phyloP scores from a whole-genome alignment of 2,113 vertebrate species.

The Anser cygnoides region DNA sequence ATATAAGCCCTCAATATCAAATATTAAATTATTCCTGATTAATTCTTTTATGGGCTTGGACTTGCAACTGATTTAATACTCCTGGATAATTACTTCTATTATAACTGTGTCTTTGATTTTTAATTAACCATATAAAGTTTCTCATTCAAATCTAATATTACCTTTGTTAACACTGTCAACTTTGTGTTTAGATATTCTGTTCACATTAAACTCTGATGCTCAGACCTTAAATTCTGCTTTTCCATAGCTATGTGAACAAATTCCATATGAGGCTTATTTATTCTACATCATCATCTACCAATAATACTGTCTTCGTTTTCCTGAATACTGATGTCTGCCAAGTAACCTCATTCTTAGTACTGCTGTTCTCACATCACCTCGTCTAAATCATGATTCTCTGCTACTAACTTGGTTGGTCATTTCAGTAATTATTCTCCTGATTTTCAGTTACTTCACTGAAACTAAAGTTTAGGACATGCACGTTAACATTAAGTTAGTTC shows the following conservation, averaged over 20 bases:
- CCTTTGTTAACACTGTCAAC: conserved; percentile 34
- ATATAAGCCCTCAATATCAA: conserved; percentile 66
- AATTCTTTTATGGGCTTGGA: conserved; percentile 68
- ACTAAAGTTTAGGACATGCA: neutral
- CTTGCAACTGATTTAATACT: conserved; percentile 60
- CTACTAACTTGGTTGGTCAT: neutral
- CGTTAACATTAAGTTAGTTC: neutral
- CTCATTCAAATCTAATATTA: conserved; percentile 48
- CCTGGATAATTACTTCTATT: conserved; percentile 69
- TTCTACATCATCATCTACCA: neutral
- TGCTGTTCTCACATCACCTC: neutral
- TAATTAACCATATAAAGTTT: conserved; percentile 62
- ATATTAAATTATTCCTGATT: conserved; percentile 75
- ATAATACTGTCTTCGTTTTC: neutral
- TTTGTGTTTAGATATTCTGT: conserved; percentile 48
- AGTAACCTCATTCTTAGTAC: neutral
- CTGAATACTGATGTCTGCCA: neutral
- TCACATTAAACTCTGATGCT: neutral
- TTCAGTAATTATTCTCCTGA: neutral
- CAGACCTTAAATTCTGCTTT: conserved; percentile 7
- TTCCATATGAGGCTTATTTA: neutral
- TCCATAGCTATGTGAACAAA: neutral
- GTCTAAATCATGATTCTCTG: neutral
- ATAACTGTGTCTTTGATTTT: conserved; percentile 59
- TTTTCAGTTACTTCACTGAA: neutral